These are phyloP conservation scores for Esox niger DNA, from an alignment of 2,113 vertebrate genomes.

Conservation along the genomic window DNA sequence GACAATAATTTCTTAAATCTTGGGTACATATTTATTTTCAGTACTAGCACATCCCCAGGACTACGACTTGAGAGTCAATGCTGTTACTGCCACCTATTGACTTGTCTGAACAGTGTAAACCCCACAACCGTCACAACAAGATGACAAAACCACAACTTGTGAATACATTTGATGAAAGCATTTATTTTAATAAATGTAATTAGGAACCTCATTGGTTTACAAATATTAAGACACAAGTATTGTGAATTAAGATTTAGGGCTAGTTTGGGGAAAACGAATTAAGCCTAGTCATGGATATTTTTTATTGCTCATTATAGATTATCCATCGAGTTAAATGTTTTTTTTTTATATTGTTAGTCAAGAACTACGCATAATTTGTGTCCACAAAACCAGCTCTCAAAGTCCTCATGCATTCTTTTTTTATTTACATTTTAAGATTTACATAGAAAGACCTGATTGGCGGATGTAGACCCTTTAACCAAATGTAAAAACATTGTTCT, in stretches of 20 bases:
- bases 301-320: too few species aligned
- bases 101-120: neutral
- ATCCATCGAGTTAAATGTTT: too few species aligned
- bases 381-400: too few species aligned
- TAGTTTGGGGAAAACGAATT: too few species aligned
- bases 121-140: neutral
- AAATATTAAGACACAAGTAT: slow-evolving; percentile 1
- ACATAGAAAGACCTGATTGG: too few species aligned
- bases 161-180: slow-evolving; percentile 4
- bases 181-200: neutral
- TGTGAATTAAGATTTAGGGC: neutral
- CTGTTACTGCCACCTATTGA: slow-evolving; percentile 32
- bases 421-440: too few species aligned
- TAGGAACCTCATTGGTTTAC: neutral
- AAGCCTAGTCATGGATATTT: too few species aligned
- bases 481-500: too few species aligned
- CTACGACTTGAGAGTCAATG: neutral
- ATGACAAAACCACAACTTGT: neutral
- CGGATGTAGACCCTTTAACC: too few species aligned
- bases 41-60: neutral
- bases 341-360: too few species aligned
- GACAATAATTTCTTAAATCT: slow-evolving; percentile 18
- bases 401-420: too few species aligned
- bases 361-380: too few species aligned
- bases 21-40: slow-evolving; percentile 11